Evolutionary conservation across 2,113 vertebrate species (phyloP), one percentile per base, ranked within the genome.

Genomic region (Bothrops jararaca): DNA sequence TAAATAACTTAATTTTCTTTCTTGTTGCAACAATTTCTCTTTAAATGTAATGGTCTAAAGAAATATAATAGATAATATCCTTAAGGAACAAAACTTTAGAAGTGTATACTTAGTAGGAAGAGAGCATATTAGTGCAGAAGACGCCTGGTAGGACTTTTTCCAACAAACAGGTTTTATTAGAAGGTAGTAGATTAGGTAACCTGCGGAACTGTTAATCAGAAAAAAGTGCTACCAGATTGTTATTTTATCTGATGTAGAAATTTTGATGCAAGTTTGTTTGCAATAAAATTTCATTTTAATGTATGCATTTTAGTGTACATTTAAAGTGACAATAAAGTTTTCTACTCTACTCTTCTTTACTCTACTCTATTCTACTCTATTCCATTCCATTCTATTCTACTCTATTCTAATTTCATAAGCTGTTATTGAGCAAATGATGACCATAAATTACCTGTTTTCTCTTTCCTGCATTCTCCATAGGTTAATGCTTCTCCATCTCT

Each of bases 401-500:
- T 50, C 48, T 10, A 8, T 50, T 50, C 48, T 50, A 50, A 50
- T 50, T 91, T 94, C 57, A 89, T 91, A 80, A 93, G 80, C 57
- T 11, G 10, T 34, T 5, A 54, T 58, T 52, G 26, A 34, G 4
- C 20, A 86, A 90, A 24, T 92, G 15, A 0, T 86, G 58, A 87
- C 74, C 34, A 56, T 93, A 90, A 92, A 57, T 0, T 13, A 34
- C 20, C 24, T 86, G 0, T 39, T 90, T 91, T 80, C 52, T 24
- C 58, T 56, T 52, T 22, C 56, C 64, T 94, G 24, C 7, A 29
- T 5, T 88, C 23, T 57, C 12, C 74, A 3, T 94, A 99, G 99
- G 99, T 99, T 34, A 99, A 99, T 0, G 99, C 99, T 13, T 99
- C 99, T 3, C 99, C 99, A 0, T 99, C 99, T 22, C 98, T 99